A percentile compares a stretch with the other conserved stretches of the same genome.
phyloP scores from a whole-genome alignment of 2,797 vertebrate species.

The Vespertilio murinus region DNA sequence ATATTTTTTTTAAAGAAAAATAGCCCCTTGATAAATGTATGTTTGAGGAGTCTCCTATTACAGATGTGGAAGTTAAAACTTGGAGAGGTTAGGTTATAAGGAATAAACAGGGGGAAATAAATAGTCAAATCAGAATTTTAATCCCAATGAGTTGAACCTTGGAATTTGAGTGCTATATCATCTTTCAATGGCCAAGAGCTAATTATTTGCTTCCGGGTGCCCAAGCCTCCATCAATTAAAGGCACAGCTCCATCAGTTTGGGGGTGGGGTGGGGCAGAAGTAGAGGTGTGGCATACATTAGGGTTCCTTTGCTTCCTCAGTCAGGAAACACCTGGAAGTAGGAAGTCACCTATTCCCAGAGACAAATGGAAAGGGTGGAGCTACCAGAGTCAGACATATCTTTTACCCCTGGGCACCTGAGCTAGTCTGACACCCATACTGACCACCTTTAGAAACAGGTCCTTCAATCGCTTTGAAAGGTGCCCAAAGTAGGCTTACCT shows the following conservation, averaged over 20 bases:
- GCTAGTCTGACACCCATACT: neutral
- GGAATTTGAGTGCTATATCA: neutral
- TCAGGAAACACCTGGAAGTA: neutral
- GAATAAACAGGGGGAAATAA: neutral
- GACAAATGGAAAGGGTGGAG: neutral
- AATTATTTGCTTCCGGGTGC: neutral
- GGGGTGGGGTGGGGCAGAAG: accelerated
- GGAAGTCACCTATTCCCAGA: neutral
- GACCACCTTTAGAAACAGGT: neutral
- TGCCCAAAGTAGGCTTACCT: neutral
- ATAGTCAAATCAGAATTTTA: neutral
- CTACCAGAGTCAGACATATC: neutral
- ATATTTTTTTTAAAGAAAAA: neutral
- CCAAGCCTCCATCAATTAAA: neutral
- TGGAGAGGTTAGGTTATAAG: neutral
- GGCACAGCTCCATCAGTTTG: neutral
- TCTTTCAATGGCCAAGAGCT: neutral
- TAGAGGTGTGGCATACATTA: neutral
- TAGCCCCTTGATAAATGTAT: neutral
- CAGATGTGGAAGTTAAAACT: neutral
- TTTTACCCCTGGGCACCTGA: neutral
- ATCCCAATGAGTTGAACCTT: neutral
- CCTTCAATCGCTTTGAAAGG: neutral
- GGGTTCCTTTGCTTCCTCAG: neutral
- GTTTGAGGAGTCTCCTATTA: neutral